These are phyloP conservation scores for Acanthosepion lycidas DNA, from an alignment of 2,888 invertebrate species.

Conservation along the genomic window DNA sequence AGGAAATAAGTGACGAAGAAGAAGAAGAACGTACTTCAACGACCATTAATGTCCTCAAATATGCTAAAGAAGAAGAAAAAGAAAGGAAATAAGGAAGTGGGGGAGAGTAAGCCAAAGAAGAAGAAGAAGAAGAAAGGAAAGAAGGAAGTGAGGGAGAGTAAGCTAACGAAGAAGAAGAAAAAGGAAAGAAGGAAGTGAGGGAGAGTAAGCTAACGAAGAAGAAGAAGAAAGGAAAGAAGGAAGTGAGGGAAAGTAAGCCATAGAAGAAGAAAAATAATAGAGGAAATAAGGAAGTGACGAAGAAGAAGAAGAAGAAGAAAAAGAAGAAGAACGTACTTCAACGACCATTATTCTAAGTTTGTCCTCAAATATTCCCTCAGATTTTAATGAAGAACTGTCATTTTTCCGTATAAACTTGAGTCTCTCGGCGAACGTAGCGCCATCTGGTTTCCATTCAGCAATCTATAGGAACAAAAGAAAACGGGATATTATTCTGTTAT, in stretches of 20 bases:
- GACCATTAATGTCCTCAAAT: too few species aligned
- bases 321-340: constrained; percentile 54
- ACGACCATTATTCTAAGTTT: constrained; percentile 65
- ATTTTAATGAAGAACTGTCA: constrained; percentile 45
- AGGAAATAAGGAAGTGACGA: neutral
- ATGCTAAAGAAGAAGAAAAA: too few species aligned
- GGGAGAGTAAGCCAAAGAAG: accelerated
- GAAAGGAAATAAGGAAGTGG: too few species aligned
- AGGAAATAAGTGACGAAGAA: too few species aligned
- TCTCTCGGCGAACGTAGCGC: constrained; percentile 52
- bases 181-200: too few species aligned
- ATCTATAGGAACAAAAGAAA: constrained; percentile 52
- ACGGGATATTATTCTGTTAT: neutral
- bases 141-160: too few species aligned
- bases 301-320: neutral
- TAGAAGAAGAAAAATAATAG: neutral
- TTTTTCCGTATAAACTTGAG: constrained; percentile 55
- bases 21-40: too few species aligned
- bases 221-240: neutral
- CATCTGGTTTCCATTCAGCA: constrained; percentile 59
- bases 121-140: too few species aligned
- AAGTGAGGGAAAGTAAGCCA: neutral
- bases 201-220: neutral
- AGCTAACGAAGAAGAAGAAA: too few species aligned
- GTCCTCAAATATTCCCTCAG: constrained; percentile 56